Base-by-base conservation (phyloP, 2,113 vertebrate species). In the Garra rufa region DNA sequence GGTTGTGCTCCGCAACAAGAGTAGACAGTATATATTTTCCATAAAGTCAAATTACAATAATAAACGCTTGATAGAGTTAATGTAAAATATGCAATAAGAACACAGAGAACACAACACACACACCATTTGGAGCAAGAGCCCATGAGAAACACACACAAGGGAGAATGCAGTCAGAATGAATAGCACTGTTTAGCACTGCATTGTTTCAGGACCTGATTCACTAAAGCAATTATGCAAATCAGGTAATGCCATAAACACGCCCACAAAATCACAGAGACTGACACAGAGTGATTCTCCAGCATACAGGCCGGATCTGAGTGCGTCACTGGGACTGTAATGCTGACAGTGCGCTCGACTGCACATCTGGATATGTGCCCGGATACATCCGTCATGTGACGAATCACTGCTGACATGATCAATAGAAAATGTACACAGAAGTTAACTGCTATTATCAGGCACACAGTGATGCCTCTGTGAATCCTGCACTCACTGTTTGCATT, bases 131-230 rank as follows among this genome's bases (percentile, higher is more conserved):
- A 76, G 52, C 46, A 24, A 61, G 43, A 59, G 55, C 52, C 76
- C 76, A 41, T 78, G 1, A 43, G 11, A 78, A 43, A 43, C 34
- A 41, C 30, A 50, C 24, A 59, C 76, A 15, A 9, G 75, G 52
- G 75, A n/a, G 50, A 76, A 57, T 57, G 38, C 52, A 77, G 52
- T 41, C 3, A 59, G 52, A 77, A 59, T 38, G 48, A 55, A 57
- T n/a, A 65, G 28, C 1, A 3, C 19, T 57, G 19, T 41, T 76
- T 41, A 41, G n/a, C 70, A 46, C 13, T 30, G 61, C 28, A 30
- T 65, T 65, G 76, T 77, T 59, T 59, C 52, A 43, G 76, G 11
- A 7, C 19, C 30, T 55, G 15, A 77, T 59, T 77, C 52, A 77
- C 9, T 41, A 14, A 77, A 43, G 6, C 13, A 77, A 77, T 77